These are phyloP conservation scores for Cephonodes hylas DNA, from an alignment of 2,888 invertebrate species.

Conservation along the genomic window DNA sequence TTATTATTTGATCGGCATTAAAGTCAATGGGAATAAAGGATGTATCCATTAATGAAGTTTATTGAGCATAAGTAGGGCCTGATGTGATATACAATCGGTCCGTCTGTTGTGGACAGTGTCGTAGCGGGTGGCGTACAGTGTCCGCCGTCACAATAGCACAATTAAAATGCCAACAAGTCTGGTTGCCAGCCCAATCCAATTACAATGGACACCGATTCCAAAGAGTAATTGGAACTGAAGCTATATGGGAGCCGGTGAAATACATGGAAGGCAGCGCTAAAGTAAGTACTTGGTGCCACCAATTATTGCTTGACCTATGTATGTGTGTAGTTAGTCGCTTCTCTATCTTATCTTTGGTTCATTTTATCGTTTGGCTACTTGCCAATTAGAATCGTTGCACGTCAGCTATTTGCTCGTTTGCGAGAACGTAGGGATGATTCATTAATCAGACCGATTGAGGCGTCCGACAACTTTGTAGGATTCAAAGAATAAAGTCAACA, in stretches of 20 bases:
- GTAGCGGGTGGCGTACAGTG: slow-evolving; percentile 59
- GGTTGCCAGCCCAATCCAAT: slow-evolving; percentile 79
- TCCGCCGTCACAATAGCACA: slow-evolving; percentile 79
- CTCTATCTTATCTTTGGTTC: slow-evolving; percentile 18
- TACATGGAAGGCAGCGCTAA: slow-evolving; percentile 57
- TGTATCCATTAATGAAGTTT: not conserved
- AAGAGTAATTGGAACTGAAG: slow-evolving; percentile 77
- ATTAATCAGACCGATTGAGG: not conserved
- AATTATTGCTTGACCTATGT: slow-evolving; percentile 39
- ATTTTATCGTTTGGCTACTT: slow-evolving; percentile 3
- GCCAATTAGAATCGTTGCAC: slow-evolving; percentile 2
- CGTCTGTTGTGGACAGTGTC: slow-evolving; percentile 63
- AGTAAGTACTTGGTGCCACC: slow-evolving; percentile 24
- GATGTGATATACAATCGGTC: slow-evolving; percentile 60
- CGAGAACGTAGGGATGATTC: not conserved
- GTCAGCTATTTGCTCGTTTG: slow-evolving; percentile 17
- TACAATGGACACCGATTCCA: slow-evolving; percentile 79
- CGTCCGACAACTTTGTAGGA: not conserved
- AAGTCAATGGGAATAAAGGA: not conserved
- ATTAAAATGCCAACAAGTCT: slow-evolving; percentile 82
- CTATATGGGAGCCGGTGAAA: slow-evolving; percentile 63
- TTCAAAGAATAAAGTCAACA: not conserved
- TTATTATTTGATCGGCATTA: not conserved
- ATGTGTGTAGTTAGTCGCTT: slow-evolving; percentile 17
- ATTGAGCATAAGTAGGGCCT: not conserved